Conservation (phyloP, 1,140 invertebrate genomes). For the Paralvinella palmiformis region DNA sequence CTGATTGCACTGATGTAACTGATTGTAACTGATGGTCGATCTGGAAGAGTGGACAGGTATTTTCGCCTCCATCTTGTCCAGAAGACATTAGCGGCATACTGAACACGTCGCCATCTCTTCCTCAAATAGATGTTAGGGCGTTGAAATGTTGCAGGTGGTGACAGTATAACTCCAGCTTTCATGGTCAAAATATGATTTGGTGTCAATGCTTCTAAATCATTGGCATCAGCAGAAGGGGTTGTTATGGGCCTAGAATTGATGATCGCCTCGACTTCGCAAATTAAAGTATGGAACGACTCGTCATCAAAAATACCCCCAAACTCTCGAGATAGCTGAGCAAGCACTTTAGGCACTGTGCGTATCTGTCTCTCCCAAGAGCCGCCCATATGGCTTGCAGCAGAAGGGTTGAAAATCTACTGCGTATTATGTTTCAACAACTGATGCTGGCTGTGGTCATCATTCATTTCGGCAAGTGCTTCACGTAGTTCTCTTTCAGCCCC, state of each 20-base stretch:
- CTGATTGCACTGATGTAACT: too few species aligned
- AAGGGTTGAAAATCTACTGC: neutral
- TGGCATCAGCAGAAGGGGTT: neutral
- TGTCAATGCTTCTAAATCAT: slow-evolving; percentile 10
- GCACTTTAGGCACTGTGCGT: neutral
- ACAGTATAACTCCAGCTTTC: neutral
- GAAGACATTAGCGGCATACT: slow-evolving; percentile 4
- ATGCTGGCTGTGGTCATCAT: neutral
- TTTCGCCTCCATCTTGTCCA: slow-evolving; percentile 2
- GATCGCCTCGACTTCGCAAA: slow-evolving; percentile 13
- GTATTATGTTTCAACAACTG: neutral
- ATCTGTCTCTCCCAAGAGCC: neutral
- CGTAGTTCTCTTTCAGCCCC: neutral
- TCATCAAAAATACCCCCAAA: neutral
- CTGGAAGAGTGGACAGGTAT: too few species aligned
- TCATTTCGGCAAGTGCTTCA: neutral
- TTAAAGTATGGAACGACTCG: too few species aligned
- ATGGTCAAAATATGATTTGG: slow-evolving; percentile 13
- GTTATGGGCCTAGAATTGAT: slow-evolving; percentile 11
- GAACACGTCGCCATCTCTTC: slow-evolving; percentile 5
- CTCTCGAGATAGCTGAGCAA: neutral
- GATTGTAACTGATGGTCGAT: too few species aligned
- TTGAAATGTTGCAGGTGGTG: slow-evolving; percentile 5
- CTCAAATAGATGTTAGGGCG: neutral
- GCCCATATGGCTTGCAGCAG: neutral